These are phyloP conservation scores for Adelognathus sp. DNA, from an alignment of 2,888 invertebrate species.

Conservation along the genomic window DNA sequence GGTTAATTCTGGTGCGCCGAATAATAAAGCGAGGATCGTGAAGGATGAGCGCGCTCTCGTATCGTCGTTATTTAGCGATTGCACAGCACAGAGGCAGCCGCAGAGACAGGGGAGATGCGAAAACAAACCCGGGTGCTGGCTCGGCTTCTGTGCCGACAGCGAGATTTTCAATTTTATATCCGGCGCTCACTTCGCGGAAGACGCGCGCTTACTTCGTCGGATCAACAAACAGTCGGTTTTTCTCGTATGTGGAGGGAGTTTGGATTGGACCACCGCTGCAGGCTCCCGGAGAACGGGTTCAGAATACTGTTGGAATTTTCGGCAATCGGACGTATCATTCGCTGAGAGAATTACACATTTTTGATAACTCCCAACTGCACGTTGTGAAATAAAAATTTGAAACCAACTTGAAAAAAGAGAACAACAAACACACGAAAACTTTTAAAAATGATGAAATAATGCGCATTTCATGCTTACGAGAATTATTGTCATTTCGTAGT, in stretches of 20 bases:
- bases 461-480: no score
- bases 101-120: conserved; percentile 61
- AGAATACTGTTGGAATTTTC: no score
- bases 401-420: no score
- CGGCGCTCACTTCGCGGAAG: conserved; percentile 73
- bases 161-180: conserved; percentile 72
- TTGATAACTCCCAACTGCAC: no score
- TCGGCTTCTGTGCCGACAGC: conserved; percentile 38
- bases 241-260: conserved; percentile 5
- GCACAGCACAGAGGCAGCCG: conserved; percentile 11
- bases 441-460: no score
- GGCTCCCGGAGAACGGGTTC: not conserved
- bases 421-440: no score
- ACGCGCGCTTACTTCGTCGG: conserved; percentile 55
- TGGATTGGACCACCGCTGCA: conserved; percentile 24
- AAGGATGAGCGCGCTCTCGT: conserved; percentile 28
- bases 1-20: conserved; percentile 29
- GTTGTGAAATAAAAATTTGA: no score
- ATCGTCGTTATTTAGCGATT: conserved; percentile 9
- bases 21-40: conserved; percentile 54
- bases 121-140: conserved; percentile 72
- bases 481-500: no score
- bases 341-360: no score
- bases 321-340: no score
- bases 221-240: conserved; percentile 67